phyloP scores from a whole-genome alignment of 1,140 invertebrate genomes.

The Meteorus sp. region DNA sequence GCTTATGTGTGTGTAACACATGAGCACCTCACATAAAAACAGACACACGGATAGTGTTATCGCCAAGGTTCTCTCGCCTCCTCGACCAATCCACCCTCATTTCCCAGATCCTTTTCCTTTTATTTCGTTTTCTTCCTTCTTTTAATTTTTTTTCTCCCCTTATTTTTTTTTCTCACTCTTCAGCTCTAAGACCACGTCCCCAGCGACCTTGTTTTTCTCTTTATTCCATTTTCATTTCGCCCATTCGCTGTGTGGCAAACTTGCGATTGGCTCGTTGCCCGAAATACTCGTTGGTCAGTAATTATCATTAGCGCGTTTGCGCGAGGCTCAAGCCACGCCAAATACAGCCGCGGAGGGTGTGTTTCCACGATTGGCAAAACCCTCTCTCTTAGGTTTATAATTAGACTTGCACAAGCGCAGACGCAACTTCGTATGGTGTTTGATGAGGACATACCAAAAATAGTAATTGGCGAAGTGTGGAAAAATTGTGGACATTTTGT shows the following conservation, averaged over 20 bases:
- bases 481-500: too few species aligned
- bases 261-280: conserved; percentile 32
- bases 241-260: too few species aligned
- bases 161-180: conserved; percentile 19
- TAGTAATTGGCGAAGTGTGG: too few species aligned
- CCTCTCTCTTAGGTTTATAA: conserved; percentile 46
- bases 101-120: too few species aligned
- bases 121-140: background rate
- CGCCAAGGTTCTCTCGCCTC: too few species aligned
- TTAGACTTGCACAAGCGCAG: conserved; percentile 35
- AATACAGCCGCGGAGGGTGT: conserved; percentile 12
- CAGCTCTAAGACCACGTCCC: background rate
- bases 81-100: too few species aligned
- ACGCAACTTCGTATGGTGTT: conserved; percentile 44
- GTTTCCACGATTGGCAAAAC: conserved; percentile 44
- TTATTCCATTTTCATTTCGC: too few species aligned
- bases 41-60: too few species aligned
- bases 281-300: conserved; percentile 43
- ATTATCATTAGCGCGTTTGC: conserved; percentile 53
- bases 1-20: too few species aligned
- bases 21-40: too few species aligned
- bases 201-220: conserved; percentile 8
- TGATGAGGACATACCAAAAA: too few species aligned
- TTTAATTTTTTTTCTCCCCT: background rate
- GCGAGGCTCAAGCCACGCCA: conserved; percentile 30